Base-by-base conservation (phyloP, 2,113 vertebrate genomes). In the Neomonachus schauinslandi region DNA sequence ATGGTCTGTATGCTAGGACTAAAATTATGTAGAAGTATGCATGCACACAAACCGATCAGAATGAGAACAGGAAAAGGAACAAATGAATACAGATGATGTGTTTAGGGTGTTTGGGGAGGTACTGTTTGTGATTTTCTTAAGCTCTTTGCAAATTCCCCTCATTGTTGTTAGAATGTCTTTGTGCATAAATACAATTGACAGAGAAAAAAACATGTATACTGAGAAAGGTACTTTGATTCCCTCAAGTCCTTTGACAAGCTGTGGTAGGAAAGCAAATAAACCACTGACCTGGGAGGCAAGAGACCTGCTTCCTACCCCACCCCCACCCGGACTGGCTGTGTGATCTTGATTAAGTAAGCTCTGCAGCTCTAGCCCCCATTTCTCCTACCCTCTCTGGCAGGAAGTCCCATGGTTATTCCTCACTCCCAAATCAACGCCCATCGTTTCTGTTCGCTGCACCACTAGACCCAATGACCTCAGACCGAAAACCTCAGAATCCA, bases 1-100 rank as follows among this genome's bases (percentile, higher is more conserved):
- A 93, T 94, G 83, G 84, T 80, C 83, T 97, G 83, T 95, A 88
- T 63, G 93, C 96, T 91, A 91, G 65, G 65, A 91, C 72, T 95
- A 79, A 97, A 98, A 98, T 98, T 96, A 97, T 93, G 89, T 97
- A 97, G 96, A 98, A 96, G 89, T 92, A 97, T 98, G 95, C 96
- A 95, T 51, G 49, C 79, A 92, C 97, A 98, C 96, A 97, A 91
- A 82, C 65, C 1, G 10, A 83, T 96, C 95, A 93, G 67, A 95
- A 91, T 88, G 87, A 91, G 93, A 95, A 91, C 93, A 97, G 95
- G 90, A 91, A 83, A 77, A 92, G 57, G 89, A 94, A 89, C 92
- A 95, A 97, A 94, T 95, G 95, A 97, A 97, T 95, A 98, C 97
- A 96, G 82, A 97, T 97, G 89, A 97, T 97, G 94, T 92, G 82